Evolutionary conservation across 1,140 invertebrate species (phyloP).

Genomic region (Drosophila leontia): DNA sequence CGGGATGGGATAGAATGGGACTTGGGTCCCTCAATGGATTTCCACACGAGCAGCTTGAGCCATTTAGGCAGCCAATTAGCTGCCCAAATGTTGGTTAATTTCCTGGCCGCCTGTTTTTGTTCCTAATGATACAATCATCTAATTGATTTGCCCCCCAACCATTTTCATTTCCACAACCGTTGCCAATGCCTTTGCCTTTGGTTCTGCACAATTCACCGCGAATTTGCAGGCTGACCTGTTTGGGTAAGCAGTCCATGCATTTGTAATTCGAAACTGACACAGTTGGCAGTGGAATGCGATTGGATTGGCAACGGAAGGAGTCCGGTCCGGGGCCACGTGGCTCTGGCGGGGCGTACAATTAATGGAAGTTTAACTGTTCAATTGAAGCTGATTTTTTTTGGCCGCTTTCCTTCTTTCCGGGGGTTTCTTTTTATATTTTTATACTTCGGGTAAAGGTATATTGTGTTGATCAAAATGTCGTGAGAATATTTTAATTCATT

Average conservation of each 20-base stretch:
- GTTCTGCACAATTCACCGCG: conserved; percentile 55
- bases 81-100: conserved; percentile 83
- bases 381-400: conserved; percentile 74
- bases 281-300: conserved; percentile 53
- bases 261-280: conserved; percentile 81
- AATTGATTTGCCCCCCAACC: conserved; percentile 64
- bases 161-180: background rate
- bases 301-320: conserved; percentile 34
- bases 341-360: conserved; percentile 71
- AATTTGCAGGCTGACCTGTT: conserved; percentile 76
- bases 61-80: conserved; percentile 80
- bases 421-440: conserved; percentile 20
- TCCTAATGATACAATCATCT: conserved; percentile 79
- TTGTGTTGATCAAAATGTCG: background rate
- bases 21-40: conserved; percentile 52
- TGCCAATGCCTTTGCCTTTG: background rate
- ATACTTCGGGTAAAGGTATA: background rate
- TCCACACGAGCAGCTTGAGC: conserved; percentile 78
- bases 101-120: conserved; percentile 59
- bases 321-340: conserved; percentile 37
- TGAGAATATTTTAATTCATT: background rate
- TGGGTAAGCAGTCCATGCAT: conserved; percentile 75
- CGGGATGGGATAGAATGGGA: conserved; percentile 29
- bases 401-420: conserved; percentile 19
- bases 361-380: conserved; percentile 85